Percentiles rank a stretch among this genome's conserved stretches.
Conservation (phyloP, 2,888 invertebrate species). For the Creontiades dilutus region DNA sequence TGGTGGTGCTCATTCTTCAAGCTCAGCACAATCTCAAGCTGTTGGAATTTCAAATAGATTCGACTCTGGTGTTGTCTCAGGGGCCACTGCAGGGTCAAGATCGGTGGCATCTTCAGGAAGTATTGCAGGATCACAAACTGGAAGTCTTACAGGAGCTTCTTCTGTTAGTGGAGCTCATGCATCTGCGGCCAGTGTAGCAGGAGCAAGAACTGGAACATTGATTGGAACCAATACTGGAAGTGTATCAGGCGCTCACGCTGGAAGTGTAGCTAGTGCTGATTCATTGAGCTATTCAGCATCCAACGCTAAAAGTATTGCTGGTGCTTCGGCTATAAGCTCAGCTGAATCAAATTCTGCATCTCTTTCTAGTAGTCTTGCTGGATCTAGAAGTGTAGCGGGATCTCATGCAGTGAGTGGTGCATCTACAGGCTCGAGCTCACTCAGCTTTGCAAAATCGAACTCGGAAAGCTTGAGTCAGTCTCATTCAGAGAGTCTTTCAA, state of each 20-base stretch:
- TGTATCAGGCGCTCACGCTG: not conserved
- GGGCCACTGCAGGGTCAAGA: not conserved
- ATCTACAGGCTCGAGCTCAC: no score
- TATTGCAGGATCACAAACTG: not conserved
- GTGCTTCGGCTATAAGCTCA: not conserved
- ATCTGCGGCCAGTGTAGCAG: not conserved
- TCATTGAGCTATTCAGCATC: not conserved
- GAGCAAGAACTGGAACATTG: not conserved
- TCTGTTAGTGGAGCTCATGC: not conserved
- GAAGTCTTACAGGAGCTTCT: not conserved
- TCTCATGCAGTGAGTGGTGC: no score
- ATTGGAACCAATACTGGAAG: not conserved
- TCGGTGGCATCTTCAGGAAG: not conserved
- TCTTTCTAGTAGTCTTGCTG: not conserved
- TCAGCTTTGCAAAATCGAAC: no score
- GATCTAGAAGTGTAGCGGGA: not conserved
- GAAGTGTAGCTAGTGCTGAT: not conserved
- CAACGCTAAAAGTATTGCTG: not conserved
- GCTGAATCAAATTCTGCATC: not conserved
- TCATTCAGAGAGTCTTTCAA: no score
- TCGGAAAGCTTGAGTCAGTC: no score
- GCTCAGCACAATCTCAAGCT: not conserved
- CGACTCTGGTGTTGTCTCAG: not conserved
- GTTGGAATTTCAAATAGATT: not conserved
- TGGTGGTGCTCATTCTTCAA: not conserved